These are phyloP conservation scores for Eupsittula cactorum DNA, from an alignment of 2,113 vertebrate genomes.

Conservation along the genomic window DNA sequence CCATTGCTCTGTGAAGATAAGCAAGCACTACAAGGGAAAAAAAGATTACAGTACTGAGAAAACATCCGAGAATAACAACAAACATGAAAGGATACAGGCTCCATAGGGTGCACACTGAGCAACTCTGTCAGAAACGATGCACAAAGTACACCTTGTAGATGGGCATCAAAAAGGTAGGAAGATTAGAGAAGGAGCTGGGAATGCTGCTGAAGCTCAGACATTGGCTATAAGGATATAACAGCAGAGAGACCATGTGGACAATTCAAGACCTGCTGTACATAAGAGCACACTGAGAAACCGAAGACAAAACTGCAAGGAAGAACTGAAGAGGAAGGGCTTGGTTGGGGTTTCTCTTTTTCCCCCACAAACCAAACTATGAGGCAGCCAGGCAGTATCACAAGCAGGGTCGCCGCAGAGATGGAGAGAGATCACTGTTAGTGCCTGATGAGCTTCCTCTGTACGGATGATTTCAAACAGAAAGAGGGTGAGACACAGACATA, in stretches of 20 bases:
- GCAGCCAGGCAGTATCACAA: not conserved
- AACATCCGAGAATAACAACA: not conserved
- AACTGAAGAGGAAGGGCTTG: not conserved
- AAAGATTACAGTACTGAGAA: not conserved
- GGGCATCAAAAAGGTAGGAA: not conserved
- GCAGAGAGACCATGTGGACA: not conserved
- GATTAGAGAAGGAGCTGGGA: not conserved
- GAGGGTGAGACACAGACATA: not conserved
- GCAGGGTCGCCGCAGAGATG: not conserved
- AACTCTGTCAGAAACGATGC: not conserved
- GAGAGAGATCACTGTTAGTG: not conserved
- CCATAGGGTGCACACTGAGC: not conserved
- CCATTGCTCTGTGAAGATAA: not conserved
- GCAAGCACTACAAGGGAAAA: not conserved
- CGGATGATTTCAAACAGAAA: not conserved
- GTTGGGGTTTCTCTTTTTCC: not conserved
- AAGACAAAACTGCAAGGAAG: not conserved
- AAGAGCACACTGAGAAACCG: not conserved
- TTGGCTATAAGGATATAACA: fast-evolving
- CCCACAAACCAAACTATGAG: not conserved
- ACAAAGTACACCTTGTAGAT: not conserved
- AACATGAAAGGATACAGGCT: not conserved
- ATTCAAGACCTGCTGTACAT: fast-evolving
- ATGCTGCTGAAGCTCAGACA: not conserved
- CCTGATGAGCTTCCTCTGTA: not conserved